Percentiles rank a stretch among this genome's conserved stretches.
These are phyloP conservation scores for Irena cyanogastra DNA, from an alignment of 2,113 vertebrate genomes.

Conservation along the genomic window DNA sequence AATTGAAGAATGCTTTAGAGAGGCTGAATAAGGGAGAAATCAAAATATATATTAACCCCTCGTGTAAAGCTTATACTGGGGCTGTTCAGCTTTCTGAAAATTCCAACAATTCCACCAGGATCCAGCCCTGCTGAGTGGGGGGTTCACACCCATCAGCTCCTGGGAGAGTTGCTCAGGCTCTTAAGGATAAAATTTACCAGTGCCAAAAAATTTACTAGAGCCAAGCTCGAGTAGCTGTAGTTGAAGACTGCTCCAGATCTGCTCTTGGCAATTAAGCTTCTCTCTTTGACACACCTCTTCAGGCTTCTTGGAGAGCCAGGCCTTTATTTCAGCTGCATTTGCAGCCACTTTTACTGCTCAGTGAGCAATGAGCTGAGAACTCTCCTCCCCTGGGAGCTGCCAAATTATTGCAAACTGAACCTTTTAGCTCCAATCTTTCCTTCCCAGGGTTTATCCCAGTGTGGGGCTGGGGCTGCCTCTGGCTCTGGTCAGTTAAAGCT, in stretches of 20 bases:
- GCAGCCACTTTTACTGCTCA: neutral
- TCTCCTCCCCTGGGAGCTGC: neutral
- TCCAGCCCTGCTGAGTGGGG: neutral
- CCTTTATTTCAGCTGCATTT: neutral
- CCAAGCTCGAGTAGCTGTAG: neutral
- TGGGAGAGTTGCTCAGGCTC: neutral
- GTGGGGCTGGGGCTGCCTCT: neutral
- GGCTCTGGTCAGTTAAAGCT: neutral
- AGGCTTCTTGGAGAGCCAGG: neutral
- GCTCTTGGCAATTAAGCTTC: neutral
- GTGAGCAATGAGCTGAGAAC: neutral
- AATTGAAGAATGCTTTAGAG: neutral
- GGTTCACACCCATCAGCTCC: neutral
- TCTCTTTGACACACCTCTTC: neutral
- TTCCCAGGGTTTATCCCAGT: neutral
- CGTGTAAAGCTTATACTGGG: fast-evolving
- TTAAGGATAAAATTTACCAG: neutral
- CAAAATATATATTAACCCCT: neutral
- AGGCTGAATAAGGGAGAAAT: neutral
- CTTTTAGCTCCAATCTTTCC: neutral
- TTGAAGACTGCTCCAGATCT: neutral
- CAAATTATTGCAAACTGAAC: neutral
- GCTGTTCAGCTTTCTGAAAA: neutral
- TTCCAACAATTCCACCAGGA: fast-evolving
- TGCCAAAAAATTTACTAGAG: neutral